Percentiles rank a stretch among this genome's conserved stretches.
Evolutionary conservation across 2,113 vertebrate genomes (phyloP).

Genomic region (Tympanuchus pallidicinctus): DNA sequence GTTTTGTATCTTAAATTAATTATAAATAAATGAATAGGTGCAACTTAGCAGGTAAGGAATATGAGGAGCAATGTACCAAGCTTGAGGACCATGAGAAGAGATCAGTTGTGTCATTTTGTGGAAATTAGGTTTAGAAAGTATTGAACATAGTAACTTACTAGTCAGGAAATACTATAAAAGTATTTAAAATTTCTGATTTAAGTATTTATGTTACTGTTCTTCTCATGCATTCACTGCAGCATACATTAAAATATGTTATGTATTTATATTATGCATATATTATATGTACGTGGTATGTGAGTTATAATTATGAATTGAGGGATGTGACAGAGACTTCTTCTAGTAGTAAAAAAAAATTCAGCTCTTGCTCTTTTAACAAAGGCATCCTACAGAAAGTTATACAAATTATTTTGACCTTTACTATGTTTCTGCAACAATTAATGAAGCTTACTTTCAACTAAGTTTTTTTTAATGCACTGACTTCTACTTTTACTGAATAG

Average conservation of each 20-base stretch:
- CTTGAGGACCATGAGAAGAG: not conserved
- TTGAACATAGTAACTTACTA: not conserved
- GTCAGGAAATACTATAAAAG: not conserved
- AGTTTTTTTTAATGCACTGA: not conserved
- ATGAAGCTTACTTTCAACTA: not conserved
- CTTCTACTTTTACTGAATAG: not conserved
- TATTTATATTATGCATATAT: not conserved
- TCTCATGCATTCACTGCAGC: not conserved
- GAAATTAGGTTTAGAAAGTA: not conserved
- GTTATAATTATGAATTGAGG: not conserved
- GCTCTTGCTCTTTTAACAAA: not conserved
- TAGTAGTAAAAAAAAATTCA: not conserved
- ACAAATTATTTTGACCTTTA: not conserved
- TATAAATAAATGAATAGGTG: not conserved
- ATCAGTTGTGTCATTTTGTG: not conserved
- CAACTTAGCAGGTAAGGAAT: not conserved
- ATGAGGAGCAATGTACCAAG: not conserved
- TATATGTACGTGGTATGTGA: not conserved
- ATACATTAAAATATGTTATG: not conserved
- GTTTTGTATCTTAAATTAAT: not conserved
- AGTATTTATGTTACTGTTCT: not conserved
- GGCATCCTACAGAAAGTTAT: not conserved
- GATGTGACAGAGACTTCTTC: not conserved
- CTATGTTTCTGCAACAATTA: not conserved
- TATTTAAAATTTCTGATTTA: not conserved